Base-by-base conservation (phyloP, 2,888 invertebrate genomes). In the Trichopoda pennipes region DNA sequence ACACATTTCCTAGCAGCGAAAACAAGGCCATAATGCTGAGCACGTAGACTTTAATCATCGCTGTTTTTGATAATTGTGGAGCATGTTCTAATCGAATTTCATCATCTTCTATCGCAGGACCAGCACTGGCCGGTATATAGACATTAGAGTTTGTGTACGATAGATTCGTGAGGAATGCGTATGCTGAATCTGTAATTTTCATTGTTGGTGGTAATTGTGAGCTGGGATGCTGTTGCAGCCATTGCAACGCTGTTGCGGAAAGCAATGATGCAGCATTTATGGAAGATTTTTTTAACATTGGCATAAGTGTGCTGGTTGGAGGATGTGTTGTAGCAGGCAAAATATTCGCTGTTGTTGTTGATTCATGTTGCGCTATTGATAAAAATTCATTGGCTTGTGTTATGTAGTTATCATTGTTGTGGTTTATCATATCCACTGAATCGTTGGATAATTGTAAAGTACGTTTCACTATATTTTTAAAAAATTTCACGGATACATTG, bases 1-100 rank as follows among this genome's bases (percentile, higher is more conserved):
- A 94, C 28, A 94, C 90, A 89, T 96, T 96, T 19, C 95, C 96
- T 61, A 95, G 89, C 28, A 96, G 92, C 0, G 96, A 96, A 76
- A 96, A 90, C 1, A 94, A 86, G 1, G 95, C 95, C 93, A 96
- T 94, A 10, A 94, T 92, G 0, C 93, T 92, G 14, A 96, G 91
- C 0, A 96, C 93, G 80, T 94, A 93, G 0, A 94, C 94, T 87
- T 94, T 94, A 19, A 95, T 92, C 82, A 94, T 89, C 0, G 94
- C 93, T 16, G 93, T 93, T 64, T 92, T 92, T 8, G 94, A 94
- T 35, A 95, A 91, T 68, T 92, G 91, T 0, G 96, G 96, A 0
- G 95, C 95, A 87, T 95, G 95, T 55, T 93, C 93, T 78, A 93
- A 89, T 7, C 75, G 84, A 14, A 84, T 64, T 19, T 78, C 84